Base-by-base conservation (phyloP, 2,797 vertebrate species). In the Rhinogobio ventralis region DNA sequence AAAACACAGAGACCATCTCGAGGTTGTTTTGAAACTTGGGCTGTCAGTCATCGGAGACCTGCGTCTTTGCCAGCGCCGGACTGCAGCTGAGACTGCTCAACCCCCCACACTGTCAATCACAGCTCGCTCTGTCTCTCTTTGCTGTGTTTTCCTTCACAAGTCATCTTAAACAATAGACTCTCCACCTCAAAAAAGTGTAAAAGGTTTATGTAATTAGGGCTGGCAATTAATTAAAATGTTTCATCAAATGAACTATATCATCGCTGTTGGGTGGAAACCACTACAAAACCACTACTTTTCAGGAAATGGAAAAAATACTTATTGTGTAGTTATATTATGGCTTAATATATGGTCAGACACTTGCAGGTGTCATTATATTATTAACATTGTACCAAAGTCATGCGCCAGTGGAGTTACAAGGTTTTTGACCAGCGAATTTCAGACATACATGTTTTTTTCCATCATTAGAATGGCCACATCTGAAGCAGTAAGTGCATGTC, bases 11-110 rank as follows among this genome's bases (percentile, higher is more conserved):
- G 25, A 68, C 42, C 64, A 36, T 67, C 42, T 68, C 6, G 6
- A 28, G 71, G 45, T 71, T 72, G 79, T 72, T 83, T 83, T 83
- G 71, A 83, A 83, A 83, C 45, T 75, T 83, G 55, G 14, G 68
- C 79, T 79, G 67, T 88, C 87, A 88, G 78, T 86, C 85, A 82
- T 55, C 36, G 15, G 69, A 80, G 81, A 75, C 71, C 55, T 36
- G 80, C 17, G 55, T 73, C 55, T 82, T 74, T 45, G 55, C 55
- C 23, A 82, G 45, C 10, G 9, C 75, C 20, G 85, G 78, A 66
- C 83, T 84, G 81, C 81, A 83, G 80, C 83, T 81, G 83, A 89
- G 72, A 28, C 62, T 49, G 17, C 71, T 55, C 77, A 81, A 80
- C 23, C 60, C 85, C 77, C 85, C 55, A 72, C 60, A 55, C 79